Percentiles rank a stretch among this genome's conserved stretches.
phyloP scores from a whole-genome alignment of 2,113 vertebrate genomes.

The Chiloscyllium plagiosum region DNA sequence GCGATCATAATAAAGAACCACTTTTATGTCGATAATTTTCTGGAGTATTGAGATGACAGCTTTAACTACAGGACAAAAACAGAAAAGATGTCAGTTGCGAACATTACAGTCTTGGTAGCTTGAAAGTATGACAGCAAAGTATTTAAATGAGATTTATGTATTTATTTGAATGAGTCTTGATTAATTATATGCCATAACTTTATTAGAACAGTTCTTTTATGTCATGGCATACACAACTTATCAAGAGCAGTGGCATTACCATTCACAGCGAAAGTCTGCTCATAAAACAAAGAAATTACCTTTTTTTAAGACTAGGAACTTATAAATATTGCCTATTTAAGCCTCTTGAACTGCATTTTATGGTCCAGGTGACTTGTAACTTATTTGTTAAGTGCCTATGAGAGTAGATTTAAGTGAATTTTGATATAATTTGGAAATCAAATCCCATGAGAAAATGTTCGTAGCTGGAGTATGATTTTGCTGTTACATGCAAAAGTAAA shows the following conservation, averaged over 20 bases:
- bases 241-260: neutral
- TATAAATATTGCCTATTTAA: neutral
- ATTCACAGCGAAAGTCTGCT: neutral
- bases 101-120: neutral
- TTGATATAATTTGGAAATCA: neutral
- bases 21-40: neutral
- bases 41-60: neutral
- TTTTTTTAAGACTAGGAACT: neutral
- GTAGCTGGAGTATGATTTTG: neutral
- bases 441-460: neutral
- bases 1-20: neutral
- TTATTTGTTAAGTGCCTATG: neutral
- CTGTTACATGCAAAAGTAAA: neutral
- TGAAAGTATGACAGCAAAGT: neutral
- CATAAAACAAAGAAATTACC: neutral
- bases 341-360: neutral
- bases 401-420: neutral
- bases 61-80: neutral
- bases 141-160: neutral
- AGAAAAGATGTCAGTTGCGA: neutral
- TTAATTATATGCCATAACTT: neutral
- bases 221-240: neutral
- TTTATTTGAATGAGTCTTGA: neutral
- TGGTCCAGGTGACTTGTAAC: neutral
- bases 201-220: neutral